A percentile compares a stretch with the other conserved stretches of the same genome.
Evolutionary conservation across 2,797 vertebrate genomes (phyloP).

Genomic region (Lates japonicus): DNA sequence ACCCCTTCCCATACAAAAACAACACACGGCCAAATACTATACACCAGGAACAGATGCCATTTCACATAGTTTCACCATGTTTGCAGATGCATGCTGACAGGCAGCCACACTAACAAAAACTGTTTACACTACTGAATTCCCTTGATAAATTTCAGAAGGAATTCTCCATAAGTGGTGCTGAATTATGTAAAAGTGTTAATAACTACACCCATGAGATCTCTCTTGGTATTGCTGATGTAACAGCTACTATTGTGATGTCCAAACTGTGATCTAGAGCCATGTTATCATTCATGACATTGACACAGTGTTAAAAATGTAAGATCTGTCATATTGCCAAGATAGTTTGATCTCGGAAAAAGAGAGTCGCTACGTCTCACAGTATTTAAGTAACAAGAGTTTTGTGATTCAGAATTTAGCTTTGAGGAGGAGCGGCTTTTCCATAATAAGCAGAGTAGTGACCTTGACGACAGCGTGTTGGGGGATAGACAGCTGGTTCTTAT

Average conservation of each 20-base stretch:
- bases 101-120: background rate
- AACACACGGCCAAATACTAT: constrained; percentile 43
- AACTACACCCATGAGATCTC: background rate
- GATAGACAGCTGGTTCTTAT: constrained; percentile 76
- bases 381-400: background rate
- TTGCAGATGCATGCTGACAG: constrained; percentile 11
- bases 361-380: background rate
- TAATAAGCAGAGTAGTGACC: constrained; percentile 64
- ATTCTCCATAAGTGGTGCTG: background rate
- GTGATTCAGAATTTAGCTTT: constrained; percentile 20
- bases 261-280: background rate
- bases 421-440: constrained; percentile 29
- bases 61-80: constrained; percentile 12
- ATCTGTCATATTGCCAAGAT: background rate
- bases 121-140: background rate
- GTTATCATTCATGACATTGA: background rate
- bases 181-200: constrained; percentile 9
- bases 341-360: background rate
- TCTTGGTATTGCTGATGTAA: background rate
- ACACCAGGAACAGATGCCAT: constrained; percentile 16
- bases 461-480: constrained; percentile 66
- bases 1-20: constrained; percentile 44
- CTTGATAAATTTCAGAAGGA: constrained; percentile 1
- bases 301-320: background rate
- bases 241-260: background rate